Evolutionary conservation across 2,888 invertebrate species (phyloP), one percentile per base, ranked within the genome.

Genomic region (Ectemnius lituratus): DNA sequence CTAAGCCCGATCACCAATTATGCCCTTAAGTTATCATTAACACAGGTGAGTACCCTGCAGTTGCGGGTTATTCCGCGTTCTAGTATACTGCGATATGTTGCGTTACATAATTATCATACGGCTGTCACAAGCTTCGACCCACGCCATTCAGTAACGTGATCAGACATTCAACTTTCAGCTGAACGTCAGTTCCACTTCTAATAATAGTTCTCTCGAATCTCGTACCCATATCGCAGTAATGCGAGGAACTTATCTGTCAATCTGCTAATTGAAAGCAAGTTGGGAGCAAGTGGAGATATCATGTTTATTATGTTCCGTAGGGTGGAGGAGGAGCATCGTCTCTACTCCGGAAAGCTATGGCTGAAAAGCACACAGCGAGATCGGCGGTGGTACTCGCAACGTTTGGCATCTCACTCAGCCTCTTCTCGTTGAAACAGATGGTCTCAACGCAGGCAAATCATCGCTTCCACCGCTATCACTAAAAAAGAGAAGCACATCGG

Each of bases 381-480:
- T 88, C 88, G 4, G 90, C 90, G 0, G 62, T 85, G n/a, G 60
- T 88, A 16, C 80, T 90, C 4, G 89, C 90, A 5, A 86, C 89
- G 2, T 78, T 88, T n/a, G 90, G 90, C 37, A 70, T 90, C 0
- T 89, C 90, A 4, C 75, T 89, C 67, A 89, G 88, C 67, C 81
- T 90, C 80, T 90, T 90, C 70, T 89, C 90, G n/a, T 74, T 90
- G 56, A 86, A 84, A 18, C 88, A 90, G 66, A 87, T 90, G 90
- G 76, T 87, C 27, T 78, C 86, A 8, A 84, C 85, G 2, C 81
- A 86, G 13, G 81, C 85, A 37, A 81, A 84, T 8, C 83, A 85
- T 61, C 86, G 83, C 56, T 65, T 80, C 3, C 85, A 82, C 69
- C 70, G 77, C 46, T 37, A 74, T 45, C 70, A 78, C 56, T 82